These are phyloP conservation scores for Phoxinus dragarum DNA, from an alignment of 2,797 vertebrate species.

Conservation along the genomic window DNA sequence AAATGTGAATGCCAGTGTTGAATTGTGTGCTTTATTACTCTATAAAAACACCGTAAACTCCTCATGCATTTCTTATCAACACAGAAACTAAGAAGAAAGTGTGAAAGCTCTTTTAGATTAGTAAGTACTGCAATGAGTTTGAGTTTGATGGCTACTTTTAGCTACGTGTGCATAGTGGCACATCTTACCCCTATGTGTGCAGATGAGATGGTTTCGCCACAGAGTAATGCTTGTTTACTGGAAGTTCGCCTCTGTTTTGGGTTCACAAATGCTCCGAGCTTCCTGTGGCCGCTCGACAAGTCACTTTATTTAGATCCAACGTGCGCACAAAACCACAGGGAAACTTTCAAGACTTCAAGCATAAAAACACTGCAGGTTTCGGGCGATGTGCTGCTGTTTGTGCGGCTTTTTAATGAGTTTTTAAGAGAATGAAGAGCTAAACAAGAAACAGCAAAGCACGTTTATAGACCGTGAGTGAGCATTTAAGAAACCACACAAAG, in stretches of 20 bases:
- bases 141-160: not conserved
- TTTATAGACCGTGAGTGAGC: conserved; percentile 11
- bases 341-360: conserved; percentile 25
- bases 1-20: conserved; percentile 57
- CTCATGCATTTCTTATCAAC: conserved; percentile 6
- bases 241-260: conserved; percentile 37
- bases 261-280: not conserved
- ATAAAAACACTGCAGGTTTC: conserved; percentile 29
- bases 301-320: conserved; percentile 44
- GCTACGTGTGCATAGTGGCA: not conserved
- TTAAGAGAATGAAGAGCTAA: not conserved
- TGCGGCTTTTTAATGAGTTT: conserved; percentile 31
- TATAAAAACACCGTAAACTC: not conserved
- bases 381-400: conserved; percentile 12
- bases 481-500: not conserved
- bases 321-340: conserved; percentile 39
- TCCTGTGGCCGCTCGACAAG: conserved; percentile 27
- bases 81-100: too few relatives aligned
- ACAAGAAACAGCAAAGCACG: not conserved
- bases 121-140: not conserved
- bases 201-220: not conserved
- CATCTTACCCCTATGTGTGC: not conserved
- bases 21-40: conserved; percentile 45
- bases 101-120: not conserved
- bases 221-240: conserved; percentile 13